These are phyloP conservation scores for Dinocampus coccinellae DNA, from an alignment of 2,888 invertebrate genomes.

Conservation along the genomic window DNA sequence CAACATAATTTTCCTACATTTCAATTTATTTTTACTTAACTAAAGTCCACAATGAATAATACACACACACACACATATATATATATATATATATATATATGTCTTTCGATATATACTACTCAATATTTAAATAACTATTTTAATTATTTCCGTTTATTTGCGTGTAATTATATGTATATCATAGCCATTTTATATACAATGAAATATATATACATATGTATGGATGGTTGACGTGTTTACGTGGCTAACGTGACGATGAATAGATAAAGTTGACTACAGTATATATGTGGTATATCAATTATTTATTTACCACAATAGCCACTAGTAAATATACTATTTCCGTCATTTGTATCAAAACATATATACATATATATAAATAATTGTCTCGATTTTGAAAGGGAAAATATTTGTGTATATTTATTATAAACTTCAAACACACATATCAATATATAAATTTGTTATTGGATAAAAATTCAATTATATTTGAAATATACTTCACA, in stretches of 20 bases:
- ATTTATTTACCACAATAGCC: constrained; percentile 36
- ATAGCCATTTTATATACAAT: not conserved
- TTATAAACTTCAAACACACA: not conserved
- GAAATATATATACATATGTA: not conserved
- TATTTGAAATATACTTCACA: not conserved
- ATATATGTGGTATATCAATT: constrained; percentile 19
- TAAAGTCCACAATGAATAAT: not conserved
- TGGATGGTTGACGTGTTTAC: constrained; percentile 12
- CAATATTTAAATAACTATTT: not conserved
- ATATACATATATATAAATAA: not conserved
- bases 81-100: too few relatives aligned
- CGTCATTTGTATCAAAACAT: constrained; percentile 10
- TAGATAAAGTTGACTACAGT: constrained; percentile 23
- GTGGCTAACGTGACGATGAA: constrained; percentile 33
- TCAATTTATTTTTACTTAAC: not conserved
- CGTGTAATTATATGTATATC: not conserved
- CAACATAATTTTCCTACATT: not conserved
- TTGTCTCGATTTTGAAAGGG: not conserved
- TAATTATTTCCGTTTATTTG: not conserved
- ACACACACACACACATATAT: too few relatives aligned
- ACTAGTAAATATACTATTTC: constrained; percentile 12
- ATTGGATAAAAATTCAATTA: not conserved
- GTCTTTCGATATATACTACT: not conserved
- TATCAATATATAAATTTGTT: not conserved
- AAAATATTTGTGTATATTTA: not conserved